Conservation (phyloP, 2,888 invertebrate genomes). For the Eupithecia centaureata region DNA sequence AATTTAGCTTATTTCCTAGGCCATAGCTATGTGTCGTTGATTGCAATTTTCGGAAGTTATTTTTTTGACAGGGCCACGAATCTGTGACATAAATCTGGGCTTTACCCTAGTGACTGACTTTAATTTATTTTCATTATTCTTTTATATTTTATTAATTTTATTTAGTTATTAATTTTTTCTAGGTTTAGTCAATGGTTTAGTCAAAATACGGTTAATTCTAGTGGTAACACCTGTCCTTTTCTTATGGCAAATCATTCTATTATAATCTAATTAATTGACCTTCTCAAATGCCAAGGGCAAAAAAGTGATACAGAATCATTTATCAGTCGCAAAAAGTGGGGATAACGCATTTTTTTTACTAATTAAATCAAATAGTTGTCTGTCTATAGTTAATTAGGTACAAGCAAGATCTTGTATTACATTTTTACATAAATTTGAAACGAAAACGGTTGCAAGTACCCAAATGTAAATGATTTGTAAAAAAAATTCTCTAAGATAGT, state of each 20-base stretch:
- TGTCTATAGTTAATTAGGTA: not conserved
- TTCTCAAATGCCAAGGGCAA: conserved; percentile 39
- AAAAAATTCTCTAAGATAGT: no score
- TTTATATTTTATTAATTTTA: not conserved
- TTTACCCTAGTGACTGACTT: no score
- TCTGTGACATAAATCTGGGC: no score
- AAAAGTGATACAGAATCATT: conserved; percentile 17
- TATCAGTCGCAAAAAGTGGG: conserved; percentile 17
- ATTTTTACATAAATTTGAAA: not conserved
- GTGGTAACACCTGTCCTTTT: not conserved
- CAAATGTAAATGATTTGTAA: no score
- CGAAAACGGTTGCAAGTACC: no score
- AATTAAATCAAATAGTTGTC: not conserved
- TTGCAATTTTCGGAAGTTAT: no score
- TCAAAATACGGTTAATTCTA: no score
- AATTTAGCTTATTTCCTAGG: no score
- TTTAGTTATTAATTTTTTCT: not conserved
- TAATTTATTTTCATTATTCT: not conserved
- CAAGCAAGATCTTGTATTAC: not conserved
- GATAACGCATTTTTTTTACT: not conserved
- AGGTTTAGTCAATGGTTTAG: not conserved
- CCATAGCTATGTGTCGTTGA: no score
- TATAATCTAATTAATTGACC: conserved; percentile 15
- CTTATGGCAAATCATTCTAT: not conserved
- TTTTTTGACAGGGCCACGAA: no score